Evolutionary conservation across 2,113 vertebrate genomes (phyloP).

Genomic region (Chloroceryle aenea): DNA sequence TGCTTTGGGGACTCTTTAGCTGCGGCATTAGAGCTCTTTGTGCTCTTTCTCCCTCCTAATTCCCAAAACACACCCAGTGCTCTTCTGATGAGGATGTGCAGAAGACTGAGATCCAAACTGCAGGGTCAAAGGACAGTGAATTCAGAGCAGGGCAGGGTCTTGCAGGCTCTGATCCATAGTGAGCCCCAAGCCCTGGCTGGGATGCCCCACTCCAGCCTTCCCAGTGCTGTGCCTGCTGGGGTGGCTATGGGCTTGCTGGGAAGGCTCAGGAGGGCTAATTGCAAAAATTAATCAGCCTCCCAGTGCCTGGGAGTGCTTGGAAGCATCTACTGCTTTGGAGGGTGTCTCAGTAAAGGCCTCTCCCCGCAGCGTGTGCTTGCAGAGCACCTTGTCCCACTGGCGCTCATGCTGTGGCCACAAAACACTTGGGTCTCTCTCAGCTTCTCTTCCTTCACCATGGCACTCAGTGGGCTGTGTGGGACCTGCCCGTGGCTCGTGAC

Average conservation of each 20-base stretch:
- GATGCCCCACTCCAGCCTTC: too few species aligned
- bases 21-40: not conserved
- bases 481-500: not conserved
- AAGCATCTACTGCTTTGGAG: not conserved
- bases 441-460: not conserved
- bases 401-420: not conserved
- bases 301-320: rapidly evolving
- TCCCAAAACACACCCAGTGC: not conserved
- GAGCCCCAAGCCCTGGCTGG: not conserved
- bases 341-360: not conserved
- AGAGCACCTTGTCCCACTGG: not conserved
- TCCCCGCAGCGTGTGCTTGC: not conserved
- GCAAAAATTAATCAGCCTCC: not conserved
- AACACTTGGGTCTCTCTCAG: rapidly evolving
- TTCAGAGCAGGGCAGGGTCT: not conserved
- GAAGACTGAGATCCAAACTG: not conserved
- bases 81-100: not conserved
- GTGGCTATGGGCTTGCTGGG: not conserved
- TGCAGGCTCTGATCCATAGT: not conserved
- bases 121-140: rapidly evolving
- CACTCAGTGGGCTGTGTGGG: rapidly evolving
- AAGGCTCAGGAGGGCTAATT: not conserved
- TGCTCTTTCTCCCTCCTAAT: not conserved
- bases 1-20: not conserved
- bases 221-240: not conserved